Evolutionary conservation across 2,888 invertebrate genomes (phyloP), one percentile per base, ranked within the genome.

Genomic region (Drosophila meridiana): DNA sequence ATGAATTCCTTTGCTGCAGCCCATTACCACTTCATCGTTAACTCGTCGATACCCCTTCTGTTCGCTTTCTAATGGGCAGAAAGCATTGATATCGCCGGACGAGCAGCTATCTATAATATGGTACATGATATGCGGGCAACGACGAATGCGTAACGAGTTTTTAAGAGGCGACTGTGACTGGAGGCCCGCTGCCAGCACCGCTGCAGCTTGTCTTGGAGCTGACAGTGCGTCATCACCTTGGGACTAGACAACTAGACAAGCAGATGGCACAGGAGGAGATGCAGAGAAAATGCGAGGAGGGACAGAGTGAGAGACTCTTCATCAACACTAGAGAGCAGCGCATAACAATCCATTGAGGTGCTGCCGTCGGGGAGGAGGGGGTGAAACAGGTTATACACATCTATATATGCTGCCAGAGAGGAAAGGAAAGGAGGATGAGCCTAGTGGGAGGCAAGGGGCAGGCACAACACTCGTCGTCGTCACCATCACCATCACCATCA

Each of bases 181-280:
- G 30, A 48, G n/a, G 9, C 32, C 32, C 30, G 30, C 30, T 30
- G 5, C 32, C n/a, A 8, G 3, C n/a, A 20, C 32, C 32, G 32
- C 26, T 30, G 32, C 57, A 57, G 36, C 28, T 14, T 28, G 38
- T 48, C 40, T 43, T 57, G 40, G 42, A 57, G 32, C 53, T 66
- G 61, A 60, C 69, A 61, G 80, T 75, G 77, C 77, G 77, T 78
- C 77, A 77, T 79, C 77, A 78, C 77, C 80, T 78, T 78, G 77
- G 57, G 57, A 50, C 69, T 28, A 69, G 52, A 50, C 66, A 65
- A 13, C 66, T 65, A 66, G 68, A 69, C 57, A 68, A 57, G 20
- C 48, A 42, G 68, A 47, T 68, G 69, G 32, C 61, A 61, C 61
- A 48, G 48, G 48, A 72, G 40, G 62, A 6, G 26, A 20, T 0